A percentile compares a stretch with the other conserved stretches of the same genome.
Evolutionary conservation across 2,797 vertebrate genomes (phyloP).

Genomic region (Mus spretus): DNA sequence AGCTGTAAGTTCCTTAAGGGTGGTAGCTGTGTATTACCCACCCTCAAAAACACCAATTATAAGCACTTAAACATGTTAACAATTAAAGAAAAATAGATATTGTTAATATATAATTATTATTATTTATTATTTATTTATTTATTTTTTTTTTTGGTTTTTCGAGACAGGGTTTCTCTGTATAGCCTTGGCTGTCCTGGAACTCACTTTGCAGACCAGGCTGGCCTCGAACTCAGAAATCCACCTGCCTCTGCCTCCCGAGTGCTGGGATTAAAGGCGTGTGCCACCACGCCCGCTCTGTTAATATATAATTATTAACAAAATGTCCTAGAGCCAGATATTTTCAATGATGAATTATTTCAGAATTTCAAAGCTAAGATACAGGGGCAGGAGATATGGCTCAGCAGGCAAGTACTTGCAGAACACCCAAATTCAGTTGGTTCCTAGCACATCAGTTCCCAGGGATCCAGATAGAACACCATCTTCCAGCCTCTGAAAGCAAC

Average conservation of each 20-base stretch:
- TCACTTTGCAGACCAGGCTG: too few species aligned
- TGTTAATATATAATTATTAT: neutral
- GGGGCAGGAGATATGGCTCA: neutral
- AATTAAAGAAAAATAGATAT: constrained; percentile 8
- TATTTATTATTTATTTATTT: too few species aligned
- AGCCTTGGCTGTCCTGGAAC: too few species aligned
- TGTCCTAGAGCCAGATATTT: constrained; percentile 13
- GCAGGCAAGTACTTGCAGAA: neutral
- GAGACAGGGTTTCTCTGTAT: too few species aligned
- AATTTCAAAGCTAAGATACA: constrained; percentile 17
- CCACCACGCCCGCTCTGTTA: too few species aligned
- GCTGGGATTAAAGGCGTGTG: too few species aligned
- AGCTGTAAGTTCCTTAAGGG: constrained; percentile 19
- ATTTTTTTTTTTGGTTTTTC: too few species aligned
- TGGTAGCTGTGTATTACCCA: neutral
- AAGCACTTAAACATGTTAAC: constrained; percentile 31
- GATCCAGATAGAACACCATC: neutral
- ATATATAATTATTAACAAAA: constrained; percentile 29
- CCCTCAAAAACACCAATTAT: neutral
- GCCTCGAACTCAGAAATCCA: too few species aligned
- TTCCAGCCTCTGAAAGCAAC: neutral
- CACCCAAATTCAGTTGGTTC: neutral
- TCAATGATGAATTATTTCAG: constrained; percentile 53
- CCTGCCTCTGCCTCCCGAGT: too few species aligned
- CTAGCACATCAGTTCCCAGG: neutral